A percentile compares a stretch with the other conserved stretches of the same genome.
These are phyloP conservation scores for Numenius phaeopus DNA, from an alignment of 2,797 vertebrate species.

Conservation along the genomic window DNA sequence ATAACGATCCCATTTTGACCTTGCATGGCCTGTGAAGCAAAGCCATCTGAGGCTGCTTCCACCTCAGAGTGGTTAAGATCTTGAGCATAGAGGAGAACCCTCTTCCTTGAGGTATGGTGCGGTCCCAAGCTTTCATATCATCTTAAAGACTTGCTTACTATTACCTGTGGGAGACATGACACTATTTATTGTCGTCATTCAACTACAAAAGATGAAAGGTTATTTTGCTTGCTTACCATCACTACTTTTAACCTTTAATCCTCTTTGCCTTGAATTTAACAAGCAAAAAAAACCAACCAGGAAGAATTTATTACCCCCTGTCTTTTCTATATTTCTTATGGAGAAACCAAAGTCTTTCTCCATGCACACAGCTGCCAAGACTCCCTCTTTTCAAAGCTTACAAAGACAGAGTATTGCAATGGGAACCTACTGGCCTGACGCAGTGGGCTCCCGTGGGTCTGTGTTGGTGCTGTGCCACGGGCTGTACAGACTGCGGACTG, in stretches of 20 bases:
- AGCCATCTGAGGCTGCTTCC: not conserved
- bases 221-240: not conserved
- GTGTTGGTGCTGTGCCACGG: not conserved
- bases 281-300: not conserved
- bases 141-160: not conserved
- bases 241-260: not conserved
- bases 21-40: conserved; percentile 10
- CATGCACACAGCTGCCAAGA: not conserved
- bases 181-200: not conserved
- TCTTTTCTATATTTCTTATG: not conserved
- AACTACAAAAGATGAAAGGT: not conserved
- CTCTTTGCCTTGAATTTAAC: not conserved
- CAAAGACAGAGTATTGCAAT: not conserved
- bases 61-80: not conserved
- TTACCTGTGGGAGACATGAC: not conserved
- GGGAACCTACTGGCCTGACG: conserved; percentile 67
- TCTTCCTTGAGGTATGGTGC: not conserved
- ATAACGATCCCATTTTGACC: not conserved
- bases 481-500: conserved; percentile 46
- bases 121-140: not conserved
- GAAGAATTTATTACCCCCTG: not conserved
- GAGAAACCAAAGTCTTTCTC: not conserved
- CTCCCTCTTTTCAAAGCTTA: not conserved
- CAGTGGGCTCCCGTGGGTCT: conserved; percentile 46
- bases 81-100: not conserved